Base-by-base conservation (phyloP, 1,140 invertebrate species). In the Zaprionus gabonicus region DNA sequence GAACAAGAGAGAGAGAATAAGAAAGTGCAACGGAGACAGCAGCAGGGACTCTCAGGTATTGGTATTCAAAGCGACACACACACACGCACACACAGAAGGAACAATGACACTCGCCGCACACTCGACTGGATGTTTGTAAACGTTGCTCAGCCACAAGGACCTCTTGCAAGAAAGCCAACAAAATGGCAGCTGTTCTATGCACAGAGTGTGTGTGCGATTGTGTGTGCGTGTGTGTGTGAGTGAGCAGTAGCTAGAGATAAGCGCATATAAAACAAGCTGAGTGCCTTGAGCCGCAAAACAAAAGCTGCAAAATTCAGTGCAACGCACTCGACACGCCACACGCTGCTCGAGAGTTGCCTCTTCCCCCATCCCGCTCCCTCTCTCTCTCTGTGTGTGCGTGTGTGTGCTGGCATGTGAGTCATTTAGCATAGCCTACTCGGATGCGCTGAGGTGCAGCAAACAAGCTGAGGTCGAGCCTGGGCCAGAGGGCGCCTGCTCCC, bases 261-360 rank as follows among this genome's bases (percentile, higher is more conserved):
- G 87, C 84, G 84, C 84, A 88, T 87, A 87, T 87, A 86, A 86
- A 84, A 78, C 84, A 90, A 65, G 68, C 85, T 79, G 74, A 81
- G 84, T 75, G 75, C 71, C 71, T 79, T 78, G 78, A 75, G 71
- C 71, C 64, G 68, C 81, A 81, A 86, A 87, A 87, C 84, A 87
- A 87, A 87, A 88, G 84, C 84, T 84, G 75, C 78, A 88, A 88
- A 90, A 88, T 85, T 90, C 85, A 90, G 85, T 90, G 81, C 85
- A 88, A 88, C 85, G 85, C 85, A 90, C 85, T 90, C 85, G 81
- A 90, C 81, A 84, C 71, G 76, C 49, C 55, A 55, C 36, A 66
- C 34, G 51, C 66, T 68, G 36, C 67, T 46, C 67, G 55, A 46
- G 55, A 46, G 41, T 17, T 46, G 41, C 41, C 41, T 44, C 41